Conservation (phyloP, 2,113 vertebrate genomes). For the Ochotona princeps region DNA sequence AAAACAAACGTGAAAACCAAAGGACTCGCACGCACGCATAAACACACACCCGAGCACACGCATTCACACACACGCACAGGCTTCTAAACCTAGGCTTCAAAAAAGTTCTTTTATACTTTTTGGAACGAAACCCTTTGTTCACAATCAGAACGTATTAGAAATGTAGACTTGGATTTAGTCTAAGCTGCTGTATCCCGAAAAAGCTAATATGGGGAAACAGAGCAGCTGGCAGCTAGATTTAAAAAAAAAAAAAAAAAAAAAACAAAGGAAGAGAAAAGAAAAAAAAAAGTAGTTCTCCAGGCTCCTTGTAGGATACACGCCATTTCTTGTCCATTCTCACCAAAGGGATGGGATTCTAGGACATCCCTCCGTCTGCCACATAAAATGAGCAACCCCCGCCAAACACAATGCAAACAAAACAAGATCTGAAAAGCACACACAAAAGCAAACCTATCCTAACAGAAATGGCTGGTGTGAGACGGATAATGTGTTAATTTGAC, state of each 20-base stretch:
- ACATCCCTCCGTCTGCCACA: constrained; percentile 68
- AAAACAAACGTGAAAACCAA: constrained; percentile 76
- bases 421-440: constrained; percentile 77
- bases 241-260: constrained; percentile 71
- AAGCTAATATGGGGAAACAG: constrained; percentile 84
- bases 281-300: constrained; percentile 85
- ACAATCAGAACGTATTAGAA: constrained; percentile 84
- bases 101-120: constrained; percentile 86
- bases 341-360: constrained; percentile 81
- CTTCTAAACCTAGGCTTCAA: constrained; percentile 88
- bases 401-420: constrained; percentile 77
- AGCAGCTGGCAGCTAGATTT: constrained; percentile 81
- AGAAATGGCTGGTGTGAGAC: constrained; percentile 85
- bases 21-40: constrained; percentile 59
- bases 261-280: constrained; percentile 66
- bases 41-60: constrained; percentile 55
- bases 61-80: constrained; percentile 69
- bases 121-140: constrained; percentile 85
- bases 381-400: constrained; percentile 56
- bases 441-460: constrained; percentile 84
- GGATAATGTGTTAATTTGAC: constrained; percentile 83
- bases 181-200: constrained; percentile 81
- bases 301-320: constrained; percentile 81
- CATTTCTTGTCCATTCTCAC: constrained; percentile 81
- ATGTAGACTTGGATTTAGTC: constrained; percentile 81